Conservation (phyloP, 2,113 vertebrate genomes). For the Sylvietta virens region DNA sequence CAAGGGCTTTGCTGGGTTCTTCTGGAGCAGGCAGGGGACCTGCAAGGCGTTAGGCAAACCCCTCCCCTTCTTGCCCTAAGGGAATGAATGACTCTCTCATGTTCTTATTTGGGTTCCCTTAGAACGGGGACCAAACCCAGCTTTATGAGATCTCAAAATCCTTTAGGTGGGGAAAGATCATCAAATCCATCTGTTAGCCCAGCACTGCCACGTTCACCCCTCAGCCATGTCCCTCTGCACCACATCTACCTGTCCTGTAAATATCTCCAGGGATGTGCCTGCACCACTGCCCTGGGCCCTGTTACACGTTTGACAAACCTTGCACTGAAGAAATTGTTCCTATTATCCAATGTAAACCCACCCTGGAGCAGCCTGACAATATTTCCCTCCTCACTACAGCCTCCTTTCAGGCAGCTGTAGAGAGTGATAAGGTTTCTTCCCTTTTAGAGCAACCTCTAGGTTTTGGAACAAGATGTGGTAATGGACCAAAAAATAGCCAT, state of each 20-base stretch:
- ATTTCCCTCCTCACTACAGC: neutral
- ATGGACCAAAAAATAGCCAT: neutral
- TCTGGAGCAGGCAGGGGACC: neutral
- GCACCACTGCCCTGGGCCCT: neutral
- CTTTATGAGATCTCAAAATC: no score
- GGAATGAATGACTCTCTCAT: neutral
- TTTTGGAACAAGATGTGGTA: neutral
- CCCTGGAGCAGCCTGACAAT: neutral
- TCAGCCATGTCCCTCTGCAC: neutral
- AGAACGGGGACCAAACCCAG: neutral
- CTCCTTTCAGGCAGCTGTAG: neutral
- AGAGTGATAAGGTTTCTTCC: neutral
- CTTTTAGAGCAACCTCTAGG: neutral
- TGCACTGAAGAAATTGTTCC: neutral
- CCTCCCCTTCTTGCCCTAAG: neutral
- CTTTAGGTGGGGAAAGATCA: neutral
- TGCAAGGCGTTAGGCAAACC: neutral
- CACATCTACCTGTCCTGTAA: neutral
- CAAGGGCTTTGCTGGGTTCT: neutral
- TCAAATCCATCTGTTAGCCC: neutral
- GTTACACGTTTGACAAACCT: neutral
- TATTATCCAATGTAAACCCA: neutral
- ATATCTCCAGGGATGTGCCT: neutral
- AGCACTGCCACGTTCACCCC: neutral
- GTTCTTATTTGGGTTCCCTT: neutral